A percentile compares a stretch with the other conserved stretches of the same genome.
Evolutionary conservation across 2,888 invertebrate species (phyloP).

Genomic region (Lissocephala sabroskyi): DNA sequence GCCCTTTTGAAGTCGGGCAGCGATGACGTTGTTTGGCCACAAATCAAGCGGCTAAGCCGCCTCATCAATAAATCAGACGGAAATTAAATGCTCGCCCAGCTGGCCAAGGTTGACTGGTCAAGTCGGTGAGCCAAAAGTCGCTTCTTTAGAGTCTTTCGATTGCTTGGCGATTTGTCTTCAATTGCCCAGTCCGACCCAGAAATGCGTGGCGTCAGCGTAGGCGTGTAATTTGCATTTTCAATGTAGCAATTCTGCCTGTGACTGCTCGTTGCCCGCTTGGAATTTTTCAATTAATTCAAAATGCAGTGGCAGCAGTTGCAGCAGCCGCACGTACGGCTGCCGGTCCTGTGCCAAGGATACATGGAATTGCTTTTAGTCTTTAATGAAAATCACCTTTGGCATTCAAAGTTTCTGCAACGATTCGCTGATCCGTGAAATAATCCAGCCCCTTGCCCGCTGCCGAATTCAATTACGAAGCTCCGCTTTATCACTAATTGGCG

Average conservation of each 20-base stretch:
- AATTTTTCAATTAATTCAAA: slow-evolving; percentile 35
- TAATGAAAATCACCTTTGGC: no score
- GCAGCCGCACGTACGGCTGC: slow-evolving; percentile 10
- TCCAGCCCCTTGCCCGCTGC: no score
- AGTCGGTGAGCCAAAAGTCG: no score
- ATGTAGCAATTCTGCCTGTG: no score
- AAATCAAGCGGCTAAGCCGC: slow-evolving; percentile 11
- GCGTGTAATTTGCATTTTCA: background rate
- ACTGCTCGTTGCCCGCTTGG: background rate
- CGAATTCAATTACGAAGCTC: no score
- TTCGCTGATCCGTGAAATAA: no score
- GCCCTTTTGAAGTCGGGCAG: no score
- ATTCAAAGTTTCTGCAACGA: no score
- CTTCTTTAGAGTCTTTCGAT: no score
- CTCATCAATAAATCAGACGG: slow-evolving; percentile 14
- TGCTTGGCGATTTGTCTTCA: no score
- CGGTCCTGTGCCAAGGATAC: slow-evolving; percentile 27
- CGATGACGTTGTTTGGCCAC: background rate
- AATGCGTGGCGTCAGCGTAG: background rate
- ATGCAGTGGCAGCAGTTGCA: slow-evolving; percentile 21
- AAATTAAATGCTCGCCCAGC: background rate
- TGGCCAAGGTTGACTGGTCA: no score
- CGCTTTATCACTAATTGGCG: no score
- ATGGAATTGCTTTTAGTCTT: slow-evolving; percentile 42
- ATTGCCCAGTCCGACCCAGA: background rate